Evolutionary conservation across 2,888 invertebrate species (phyloP).

Genomic region (Choristoneura rosaceana): DNA sequence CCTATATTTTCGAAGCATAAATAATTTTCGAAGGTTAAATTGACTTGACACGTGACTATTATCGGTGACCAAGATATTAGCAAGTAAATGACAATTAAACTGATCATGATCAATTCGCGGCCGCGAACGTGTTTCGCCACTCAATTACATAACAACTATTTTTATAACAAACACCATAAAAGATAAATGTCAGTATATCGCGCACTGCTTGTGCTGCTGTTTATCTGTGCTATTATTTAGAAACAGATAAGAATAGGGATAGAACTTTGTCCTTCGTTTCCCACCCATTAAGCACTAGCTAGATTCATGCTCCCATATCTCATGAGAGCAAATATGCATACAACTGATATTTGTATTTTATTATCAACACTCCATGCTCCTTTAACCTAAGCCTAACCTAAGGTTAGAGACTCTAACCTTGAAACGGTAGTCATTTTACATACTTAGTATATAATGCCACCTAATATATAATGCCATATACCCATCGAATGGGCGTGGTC

Average conservation of each 20-base stretch:
- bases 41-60: neutral
- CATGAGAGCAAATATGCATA: constrained; percentile 19
- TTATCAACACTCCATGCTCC: neutral
- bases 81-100: neutral
- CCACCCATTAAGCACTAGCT: constrained; percentile 28
- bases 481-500: neutral
- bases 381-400: no score
- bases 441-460: neutral
- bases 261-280: constrained; percentile 38
- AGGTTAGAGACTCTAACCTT: neutral
- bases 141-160: constrained; percentile 3
- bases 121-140: neutral
- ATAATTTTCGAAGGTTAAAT: neutral
- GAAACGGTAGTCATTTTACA: neutral
- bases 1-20: neutral
- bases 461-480: neutral
- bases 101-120: neutral
- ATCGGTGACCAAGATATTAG: neutral
- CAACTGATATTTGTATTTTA: neutral
- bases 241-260: constrained; percentile 37
- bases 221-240: constrained; percentile 33
- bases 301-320: constrained; percentile 38
- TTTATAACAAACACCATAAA: constrained; percentile 20
- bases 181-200: neutral
- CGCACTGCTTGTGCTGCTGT: constrained; percentile 6